A percentile compares a stretch with the other conserved stretches of the same genome.
phyloP scores from a whole-genome alignment of 2,113 vertebrate genomes.

The Leucoraja erinaceus region DNA sequence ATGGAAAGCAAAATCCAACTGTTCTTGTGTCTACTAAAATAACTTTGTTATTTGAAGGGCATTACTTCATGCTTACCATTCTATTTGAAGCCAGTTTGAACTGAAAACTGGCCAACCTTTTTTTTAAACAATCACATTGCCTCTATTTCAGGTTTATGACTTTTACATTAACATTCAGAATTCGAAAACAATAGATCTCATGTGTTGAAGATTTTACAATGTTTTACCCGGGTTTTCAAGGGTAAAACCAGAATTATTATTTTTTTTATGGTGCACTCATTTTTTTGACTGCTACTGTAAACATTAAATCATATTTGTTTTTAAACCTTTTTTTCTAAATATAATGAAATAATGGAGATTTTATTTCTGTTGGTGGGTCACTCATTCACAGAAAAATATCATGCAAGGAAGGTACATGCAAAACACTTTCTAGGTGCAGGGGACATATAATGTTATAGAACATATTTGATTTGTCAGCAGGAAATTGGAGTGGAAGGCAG shows the following conservation, averaged over 20 bases:
- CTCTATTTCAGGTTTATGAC: slow-evolving; percentile 6
- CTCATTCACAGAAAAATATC: not conserved
- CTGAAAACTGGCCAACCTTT: not conserved
- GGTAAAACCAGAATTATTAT: not conserved
- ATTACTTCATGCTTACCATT: not conserved
- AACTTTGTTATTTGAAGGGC: slow-evolving; percentile 7
- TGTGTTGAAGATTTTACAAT: slow-evolving; percentile 7
- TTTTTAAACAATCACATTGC: not conserved
- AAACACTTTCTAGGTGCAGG: not conserved
- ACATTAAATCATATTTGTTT: not conserved
- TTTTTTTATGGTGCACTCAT: not conserved
- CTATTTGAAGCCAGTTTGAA: slow-evolving; percentile 3
- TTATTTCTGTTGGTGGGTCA: not conserved
- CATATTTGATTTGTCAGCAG: not conserved
- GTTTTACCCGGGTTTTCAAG: too few relatives aligned
- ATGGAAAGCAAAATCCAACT: not conserved
- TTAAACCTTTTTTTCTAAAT: not conserved
- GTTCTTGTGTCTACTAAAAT: slow-evolving; percentile 9
- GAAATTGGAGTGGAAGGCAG: not conserved
- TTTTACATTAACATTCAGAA: slow-evolving; percentile 15
- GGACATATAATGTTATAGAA: not conserved
- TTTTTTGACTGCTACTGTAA: not conserved
- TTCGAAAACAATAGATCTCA: not conserved
- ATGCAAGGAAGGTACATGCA: not conserved
- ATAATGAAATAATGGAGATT: not conserved